Base-by-base conservation (phyloP, 2,113 vertebrate species). In the Stigmatopora nigra region DNA sequence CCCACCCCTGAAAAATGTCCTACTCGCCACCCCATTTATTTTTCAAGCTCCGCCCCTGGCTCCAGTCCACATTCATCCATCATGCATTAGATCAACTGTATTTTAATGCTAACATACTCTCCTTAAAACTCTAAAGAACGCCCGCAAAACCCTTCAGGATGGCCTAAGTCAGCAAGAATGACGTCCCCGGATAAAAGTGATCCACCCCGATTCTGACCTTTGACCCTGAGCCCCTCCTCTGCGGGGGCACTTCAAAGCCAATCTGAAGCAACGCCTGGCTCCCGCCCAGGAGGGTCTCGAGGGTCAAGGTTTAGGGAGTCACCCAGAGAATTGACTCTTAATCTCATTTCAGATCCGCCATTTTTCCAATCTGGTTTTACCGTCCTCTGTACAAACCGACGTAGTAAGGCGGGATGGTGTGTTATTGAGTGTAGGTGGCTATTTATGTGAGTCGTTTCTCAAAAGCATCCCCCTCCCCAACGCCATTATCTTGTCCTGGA, bases 241-340 rank as follows among this genome's bases (percentile, higher is more conserved):
- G 69, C 47, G 67, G 41, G 61, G 83, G 61, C 77, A 83, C 88
- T 88, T 90, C 89, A 91, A 90, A 90, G 86, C 64, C 69, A 71
- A 73, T 76, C 75, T 65, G 69, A 64, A 72, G 63, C 65, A 71
- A 60, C 9, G 68, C 70, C 76, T 82, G 78, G 79, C 74, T 82
- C 67, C 47, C 78, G 65, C 73, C 61, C 61, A 68, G 31, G 36
- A 19, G 20, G 73, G 83, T 84, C 38, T 56, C 77, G 78, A 55
- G 76, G 63, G 78, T 85, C 78, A 70, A 68, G 70, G 68, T 66
- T 56, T 57, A 65, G 75, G 36, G 80, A 77, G 67, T 65, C 69
- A 49, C 67, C 56, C 57, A 17, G 72, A 79, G 68, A 70, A 55
- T 69, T 60, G 63, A 63, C 67, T 79, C 46, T 78, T 84, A 62